Evolutionary conservation across 2,888 invertebrate species (phyloP), one percentile per base, ranked within the genome.

Genomic region (Habroteleia sp.): DNA sequence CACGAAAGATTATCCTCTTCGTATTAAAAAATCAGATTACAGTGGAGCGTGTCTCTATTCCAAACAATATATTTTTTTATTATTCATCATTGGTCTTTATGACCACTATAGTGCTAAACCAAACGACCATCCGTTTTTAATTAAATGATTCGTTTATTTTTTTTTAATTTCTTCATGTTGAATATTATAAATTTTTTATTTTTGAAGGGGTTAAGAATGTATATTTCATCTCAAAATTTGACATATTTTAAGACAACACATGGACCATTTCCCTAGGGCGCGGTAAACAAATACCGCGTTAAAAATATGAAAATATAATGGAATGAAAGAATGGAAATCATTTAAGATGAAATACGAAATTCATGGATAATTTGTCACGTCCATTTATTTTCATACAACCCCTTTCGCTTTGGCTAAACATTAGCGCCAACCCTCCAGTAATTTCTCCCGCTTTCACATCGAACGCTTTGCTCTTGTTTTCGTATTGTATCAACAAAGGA

Each of bases 231-330:
- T n/a, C n/a, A n/a, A n/a, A n/a, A n/a, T n/a, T n/a, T n/a, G n/a
- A n/a, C n/a, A n/a, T n/a, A n/a, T n/a, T n/a, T n/a, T n/a, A n/a
- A n/a, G n/a, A n/a, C n/a, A n/a, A n/a, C n/a, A n/a, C n/a, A n/a
- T n/a, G n/a, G n/a, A n/a, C n/a, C n/a, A n/a, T n/a, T n/a, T n/a
- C n/a, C n/a, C n/a, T n/a, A n/a, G n/a, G n/a, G n/a, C n/a, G n/a
- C n/a, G 23, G 27, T 27, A 37, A 27, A 17, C 39, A 11, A 41
- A 54, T 39, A 17, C 17, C 11, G 11, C 17, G n/a, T 54, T 41
- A n/a, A n/a, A 39, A 41, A 54, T 39, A 29, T 17, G 17, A 54
- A 54, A 54, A 41, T 54, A 54, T 54, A 54, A 54, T 54, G 7
- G 35, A n/a, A 37, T 10, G 25, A 54, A 58, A 25, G 29, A 42